Percentiles rank a stretch among this genome's conserved stretches.
These are phyloP conservation scores for Acholoe squamosa DNA, from an alignment of 2,888 invertebrate genomes.

Conservation along the genomic window DNA sequence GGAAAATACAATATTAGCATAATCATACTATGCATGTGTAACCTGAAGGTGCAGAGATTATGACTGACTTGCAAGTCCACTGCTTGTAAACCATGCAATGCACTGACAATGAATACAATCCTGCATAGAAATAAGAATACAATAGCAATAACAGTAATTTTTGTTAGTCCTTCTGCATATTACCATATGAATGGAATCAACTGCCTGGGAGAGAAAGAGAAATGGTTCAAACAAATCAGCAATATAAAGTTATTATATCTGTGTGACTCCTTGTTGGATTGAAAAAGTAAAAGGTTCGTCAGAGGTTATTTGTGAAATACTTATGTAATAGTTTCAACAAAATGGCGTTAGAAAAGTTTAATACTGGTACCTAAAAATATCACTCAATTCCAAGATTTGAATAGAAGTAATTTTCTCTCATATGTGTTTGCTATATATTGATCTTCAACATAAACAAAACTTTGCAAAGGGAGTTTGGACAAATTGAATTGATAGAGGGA, in stretches of 20 bases:
- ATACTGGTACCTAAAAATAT: too few relatives aligned
- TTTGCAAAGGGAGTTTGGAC: too few relatives aligned
- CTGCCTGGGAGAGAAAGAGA: constrained; percentile 14
- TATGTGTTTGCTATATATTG: too few relatives aligned
- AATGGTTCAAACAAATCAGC: background rate
- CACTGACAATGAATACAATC: constrained; percentile 4
- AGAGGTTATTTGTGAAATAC: too few relatives aligned
- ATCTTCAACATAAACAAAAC: too few relatives aligned
- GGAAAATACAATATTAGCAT: background rate
- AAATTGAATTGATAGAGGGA: too few relatives aligned
- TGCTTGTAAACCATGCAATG: constrained; percentile 6
- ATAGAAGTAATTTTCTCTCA: too few relatives aligned
- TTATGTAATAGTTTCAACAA: too few relatives aligned
- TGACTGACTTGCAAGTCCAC: background rate
- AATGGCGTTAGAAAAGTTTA: too few relatives aligned
- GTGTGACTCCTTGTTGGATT: background rate
- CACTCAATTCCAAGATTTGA: too few relatives aligned
- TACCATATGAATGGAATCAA: background rate
- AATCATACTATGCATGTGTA: background rate
- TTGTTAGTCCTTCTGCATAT: background rate
- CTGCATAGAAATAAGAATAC: background rate
- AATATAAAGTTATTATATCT: background rate
- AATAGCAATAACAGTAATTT: background rate
- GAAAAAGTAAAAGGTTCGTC: too few relatives aligned
- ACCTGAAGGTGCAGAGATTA: constrained; percentile 10